Percentiles rank a stretch among this genome's conserved stretches.
phyloP scores from a whole-genome alignment of 2,888 invertebrate genomes.

The Drosophila heteroneura region DNA sequence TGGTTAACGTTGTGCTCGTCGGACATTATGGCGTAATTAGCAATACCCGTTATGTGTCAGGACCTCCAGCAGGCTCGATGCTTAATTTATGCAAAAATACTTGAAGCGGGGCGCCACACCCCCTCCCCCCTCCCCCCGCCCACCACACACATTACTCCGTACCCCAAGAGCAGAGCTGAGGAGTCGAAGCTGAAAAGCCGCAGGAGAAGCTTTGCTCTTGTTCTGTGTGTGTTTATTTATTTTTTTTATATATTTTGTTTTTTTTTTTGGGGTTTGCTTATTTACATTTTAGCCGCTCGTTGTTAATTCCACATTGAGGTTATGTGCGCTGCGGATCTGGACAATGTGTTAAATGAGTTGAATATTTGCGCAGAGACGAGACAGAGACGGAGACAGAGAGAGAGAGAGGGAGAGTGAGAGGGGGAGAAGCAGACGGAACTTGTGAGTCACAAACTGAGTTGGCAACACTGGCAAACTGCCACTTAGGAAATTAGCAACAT shows the following conservation, averaged over 20 bases:
- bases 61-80: conserved; percentile 55
- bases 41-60: conserved; percentile 71
- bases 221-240: neutral
- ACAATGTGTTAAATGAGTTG: conserved; percentile 79
- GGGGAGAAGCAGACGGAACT: neutral
- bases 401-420: neutral
- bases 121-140: neutral
- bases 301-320: conserved; percentile 57
- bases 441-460: conserved; percentile 29
- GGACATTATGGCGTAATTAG: conserved; percentile 78
- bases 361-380: conserved; percentile 53
- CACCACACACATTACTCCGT: neutral
- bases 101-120: conserved; percentile 11
- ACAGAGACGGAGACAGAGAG: neutral
- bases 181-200: conserved; percentile 13
- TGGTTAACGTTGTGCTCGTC: conserved; percentile 29
- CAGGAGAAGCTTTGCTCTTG: conserved; percentile 36
- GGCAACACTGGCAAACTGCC: conserved; percentile 37
- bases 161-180: neutral
- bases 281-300: conserved; percentile 30
- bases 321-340: conserved; percentile 58
- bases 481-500: conserved; percentile 59
- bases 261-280: conserved; percentile 17
- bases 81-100: conserved; percentile 74
- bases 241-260: neutral